These are phyloP conservation scores for Paguma larvata DNA, from an alignment of 2,797 vertebrate genomes.

Conservation along the genomic window DNA sequence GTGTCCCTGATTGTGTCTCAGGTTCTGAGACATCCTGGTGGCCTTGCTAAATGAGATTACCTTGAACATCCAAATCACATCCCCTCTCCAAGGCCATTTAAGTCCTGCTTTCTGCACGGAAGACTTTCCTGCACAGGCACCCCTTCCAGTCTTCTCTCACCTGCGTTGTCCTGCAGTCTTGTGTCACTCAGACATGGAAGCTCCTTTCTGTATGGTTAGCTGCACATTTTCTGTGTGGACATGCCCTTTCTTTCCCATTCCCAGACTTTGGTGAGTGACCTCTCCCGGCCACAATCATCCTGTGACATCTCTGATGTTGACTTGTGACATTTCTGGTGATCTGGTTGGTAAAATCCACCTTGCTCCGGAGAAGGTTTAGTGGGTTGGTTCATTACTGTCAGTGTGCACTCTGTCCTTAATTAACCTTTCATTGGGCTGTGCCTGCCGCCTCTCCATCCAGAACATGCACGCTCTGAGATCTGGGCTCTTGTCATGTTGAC, in stretches of 20 bases:
- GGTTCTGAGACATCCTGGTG: not conserved
- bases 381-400: not conserved
- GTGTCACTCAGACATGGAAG: not conserved
- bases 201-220: not conserved
- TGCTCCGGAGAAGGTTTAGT: not conserved
- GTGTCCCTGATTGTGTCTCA: not conserved
- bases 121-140: not conserved
- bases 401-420: rapidly evolving
- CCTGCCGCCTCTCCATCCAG: not conserved
- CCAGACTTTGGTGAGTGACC: not conserved
- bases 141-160: rapidly evolving
- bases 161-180: not conserved
- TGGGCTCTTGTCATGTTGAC: not conserved
- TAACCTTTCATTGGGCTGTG: not conserved
- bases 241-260: not conserved
- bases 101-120: not conserved
- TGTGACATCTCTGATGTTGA: not conserved
- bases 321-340: not conserved
- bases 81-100: not conserved
- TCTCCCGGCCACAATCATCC: not conserved
- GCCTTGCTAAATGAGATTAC: not conserved
- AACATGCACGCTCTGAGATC: not conserved
- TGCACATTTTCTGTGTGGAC: not conserved
- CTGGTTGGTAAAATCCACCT: not conserved
- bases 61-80: not conserved